phyloP scores from a whole-genome alignment of 2,113 vertebrate genomes.

The Gadus macrocephalus region DNA sequence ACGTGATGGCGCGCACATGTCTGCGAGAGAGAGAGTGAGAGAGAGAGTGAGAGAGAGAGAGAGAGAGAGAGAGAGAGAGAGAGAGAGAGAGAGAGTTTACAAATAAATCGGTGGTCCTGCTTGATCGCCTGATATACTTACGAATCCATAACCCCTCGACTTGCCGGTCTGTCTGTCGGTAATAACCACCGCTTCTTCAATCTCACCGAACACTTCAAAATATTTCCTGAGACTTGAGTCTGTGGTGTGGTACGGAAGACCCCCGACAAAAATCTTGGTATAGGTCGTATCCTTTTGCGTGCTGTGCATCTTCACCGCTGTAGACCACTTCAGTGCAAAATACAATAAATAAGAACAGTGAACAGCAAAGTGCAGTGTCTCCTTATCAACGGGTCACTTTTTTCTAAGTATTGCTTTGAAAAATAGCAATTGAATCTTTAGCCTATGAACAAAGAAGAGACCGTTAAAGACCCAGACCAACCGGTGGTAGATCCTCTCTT shows the following conservation, averaged over 20 bases:
- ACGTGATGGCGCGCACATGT: background rate
- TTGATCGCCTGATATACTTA: constrained; percentile 74
- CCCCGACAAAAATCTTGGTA: constrained; percentile 98
- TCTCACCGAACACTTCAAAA: constrained; percentile 97
- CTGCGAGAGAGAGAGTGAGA: background rate
- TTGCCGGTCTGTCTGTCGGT: constrained; percentile 97
- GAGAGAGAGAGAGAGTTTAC: too few relatives aligned
- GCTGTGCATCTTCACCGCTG: constrained; percentile 86
- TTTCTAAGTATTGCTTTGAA: background rate
- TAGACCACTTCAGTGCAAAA: constrained; percentile 63
- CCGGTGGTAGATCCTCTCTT: constrained; percentile 70
- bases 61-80: too few relatives aligned
- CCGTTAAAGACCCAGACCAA: constrained; percentile 29
- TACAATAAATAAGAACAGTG: constrained; percentile 47
- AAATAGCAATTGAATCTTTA: background rate
- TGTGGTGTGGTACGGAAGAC: constrained; percentile 95
- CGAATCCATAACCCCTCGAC: constrained; percentile 95
- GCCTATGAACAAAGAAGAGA: constrained; percentile 19
- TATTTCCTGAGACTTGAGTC: constrained; percentile 98
- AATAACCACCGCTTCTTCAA: constrained; percentile 97
- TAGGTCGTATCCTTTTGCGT: constrained; percentile 98
- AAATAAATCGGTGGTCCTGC: too few relatives aligned
- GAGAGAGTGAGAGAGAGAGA: too few relatives aligned
- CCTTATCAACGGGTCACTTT: constrained; percentile 45
- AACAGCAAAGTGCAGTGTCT: constrained; percentile 67